Percentiles rank a stretch among this genome's conserved stretches.
Conservation (phyloP, 1,140 invertebrate species). For the Antheraea mylitta region DNA sequence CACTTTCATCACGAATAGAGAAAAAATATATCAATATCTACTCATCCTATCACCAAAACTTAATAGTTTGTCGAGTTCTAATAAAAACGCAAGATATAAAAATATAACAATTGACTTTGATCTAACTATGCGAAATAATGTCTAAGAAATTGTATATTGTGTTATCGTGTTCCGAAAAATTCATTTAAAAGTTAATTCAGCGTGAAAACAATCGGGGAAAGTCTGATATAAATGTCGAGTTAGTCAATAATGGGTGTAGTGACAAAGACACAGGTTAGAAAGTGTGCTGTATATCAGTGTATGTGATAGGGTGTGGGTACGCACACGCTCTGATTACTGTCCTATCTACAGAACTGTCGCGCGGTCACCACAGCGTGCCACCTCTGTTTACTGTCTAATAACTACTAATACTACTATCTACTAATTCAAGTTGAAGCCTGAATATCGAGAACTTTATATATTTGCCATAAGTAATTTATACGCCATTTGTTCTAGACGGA, state of each 20-base stretch:
- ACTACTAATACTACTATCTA: neutral
- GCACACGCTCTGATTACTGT: constrained; percentile 71
- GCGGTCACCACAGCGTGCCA: constrained; percentile 19
- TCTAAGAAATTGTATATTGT: constrained; percentile 27
- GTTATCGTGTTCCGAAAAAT: constrained; percentile 49
- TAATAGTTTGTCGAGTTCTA: too few species aligned
- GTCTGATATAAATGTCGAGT: constrained; percentile 59
- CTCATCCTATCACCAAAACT: too few species aligned
- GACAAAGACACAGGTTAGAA: constrained; percentile 77
- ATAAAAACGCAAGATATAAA: too few species aligned
- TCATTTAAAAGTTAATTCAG: constrained; percentile 66
- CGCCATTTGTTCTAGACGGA: too few species aligned
- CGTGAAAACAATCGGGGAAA: constrained; percentile 78
- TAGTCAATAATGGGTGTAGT: constrained; percentile 69
- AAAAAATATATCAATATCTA: too few species aligned
- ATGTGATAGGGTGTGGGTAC: constrained; percentile 50
- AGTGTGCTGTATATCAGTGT: constrained; percentile 71
- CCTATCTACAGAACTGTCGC: constrained; percentile 75
- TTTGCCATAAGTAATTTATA: too few species aligned
- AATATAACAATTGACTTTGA: neutral
- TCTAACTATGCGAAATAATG: neutral
- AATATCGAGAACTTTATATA: too few species aligned
- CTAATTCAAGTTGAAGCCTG: neutral
- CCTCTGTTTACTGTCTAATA: neutral
- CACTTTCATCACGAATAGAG: too few species aligned